Evolutionary conservation across 2,797 vertebrate genomes (phyloP), one percentile per base, ranked within the genome.

Genomic region (Halcyon badia): DNA sequence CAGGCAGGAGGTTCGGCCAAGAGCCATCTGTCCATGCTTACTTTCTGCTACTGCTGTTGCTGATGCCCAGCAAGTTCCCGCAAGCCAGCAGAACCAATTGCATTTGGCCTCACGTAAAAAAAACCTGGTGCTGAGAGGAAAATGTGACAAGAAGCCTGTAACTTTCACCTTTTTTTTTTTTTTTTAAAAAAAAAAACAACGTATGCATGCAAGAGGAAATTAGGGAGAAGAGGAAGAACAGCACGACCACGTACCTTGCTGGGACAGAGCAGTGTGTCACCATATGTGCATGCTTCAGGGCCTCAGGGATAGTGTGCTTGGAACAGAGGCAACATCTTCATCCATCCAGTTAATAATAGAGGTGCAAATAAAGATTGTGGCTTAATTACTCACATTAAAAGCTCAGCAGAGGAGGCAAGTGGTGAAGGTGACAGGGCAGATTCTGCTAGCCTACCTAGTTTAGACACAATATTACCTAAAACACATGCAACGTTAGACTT

Each of bases 11-110:
- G 4, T 49, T 93, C 8, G 15, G 88, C 93, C 37, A 7, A 66
- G 70, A 95, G 78, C 91, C 96, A 95, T 96, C 91, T 96, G 95
- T 70, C 94, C 77, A 42, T 6, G 4, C n/a, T 94, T 49, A 7
- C 57, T 88, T 76, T 84, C 62, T 84, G 66, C 62, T 51, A 7
- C 56, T 77, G 83, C 77, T 69, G 11, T 1, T 94, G 72, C 56
- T 88, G 89, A 33, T 89, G 80, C 58, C 66, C 94, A 90, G 80
- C 48, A 60, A 87, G 88, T 19, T 77, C 64, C 62, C 11, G 1
- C 48, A 76, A 39, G 62, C 57, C 70, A 54, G 56, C 11, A 42
- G 76, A 78, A 85, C 0, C 1, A 91, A 64, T 52, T 35, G 14
- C 2, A 0, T 77, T 68, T 86, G 75, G 82, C 89, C 65, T 61